These are phyloP conservation scores for Hoplostethus atlanticus DNA, from an alignment of 2,797 vertebrate species.

Conservation along the genomic window DNA sequence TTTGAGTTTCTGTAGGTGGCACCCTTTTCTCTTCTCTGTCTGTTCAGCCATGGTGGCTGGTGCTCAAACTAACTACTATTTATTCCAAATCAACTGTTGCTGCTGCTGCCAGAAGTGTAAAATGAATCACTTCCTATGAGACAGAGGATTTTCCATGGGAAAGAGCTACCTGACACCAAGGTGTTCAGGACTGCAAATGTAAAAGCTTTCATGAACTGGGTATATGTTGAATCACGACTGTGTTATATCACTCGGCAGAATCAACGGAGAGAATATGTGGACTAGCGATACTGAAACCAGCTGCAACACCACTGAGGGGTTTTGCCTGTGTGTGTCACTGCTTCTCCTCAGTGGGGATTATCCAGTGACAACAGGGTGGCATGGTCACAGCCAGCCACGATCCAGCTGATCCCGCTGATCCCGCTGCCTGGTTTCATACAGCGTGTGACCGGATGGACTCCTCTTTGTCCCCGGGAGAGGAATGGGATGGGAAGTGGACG, in stretches of 20 bases:
- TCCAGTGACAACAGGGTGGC: constrained; percentile 71
- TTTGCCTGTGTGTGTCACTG: constrained; percentile 49
- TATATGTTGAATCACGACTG: too few relatives aligned
- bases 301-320: constrained; percentile 33
- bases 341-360: constrained; percentile 68
- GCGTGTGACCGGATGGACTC: constrained; percentile 82
- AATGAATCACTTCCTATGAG: too few relatives aligned
- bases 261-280: too few relatives aligned
- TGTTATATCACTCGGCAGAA: too few relatives aligned
- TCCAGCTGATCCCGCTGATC: constrained; percentile 48
- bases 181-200: too few relatives aligned
- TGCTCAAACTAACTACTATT: too few relatives aligned
- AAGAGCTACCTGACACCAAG: too few relatives aligned
- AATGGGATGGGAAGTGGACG: constrained; percentile 59
- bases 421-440: constrained; percentile 66
- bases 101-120: too few relatives aligned
- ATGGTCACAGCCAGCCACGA: constrained; percentile 52
- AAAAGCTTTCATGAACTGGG: too few relatives aligned
- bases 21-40: not conserved
- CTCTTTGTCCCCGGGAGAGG: constrained; percentile 70
- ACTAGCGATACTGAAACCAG: constrained; percentile 13
- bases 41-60: too few relatives aligned
- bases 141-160: too few relatives aligned
- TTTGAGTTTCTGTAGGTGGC: not conserved
- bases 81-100: too few relatives aligned